Conservation (phyloP, 1,140 invertebrate genomes). For the Caenorhabditis briggsae region DNA sequence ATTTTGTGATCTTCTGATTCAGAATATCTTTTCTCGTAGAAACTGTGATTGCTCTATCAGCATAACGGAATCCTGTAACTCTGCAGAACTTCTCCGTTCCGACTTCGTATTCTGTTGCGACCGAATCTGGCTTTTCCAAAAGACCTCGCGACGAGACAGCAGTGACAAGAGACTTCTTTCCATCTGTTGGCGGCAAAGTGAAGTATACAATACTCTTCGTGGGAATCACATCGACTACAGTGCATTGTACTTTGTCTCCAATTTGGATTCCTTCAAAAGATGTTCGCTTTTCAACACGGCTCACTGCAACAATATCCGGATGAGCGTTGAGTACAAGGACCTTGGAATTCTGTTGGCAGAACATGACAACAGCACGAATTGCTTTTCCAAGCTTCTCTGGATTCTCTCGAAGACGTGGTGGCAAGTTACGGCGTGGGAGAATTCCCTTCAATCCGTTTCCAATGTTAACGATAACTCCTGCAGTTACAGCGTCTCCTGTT, state of each 20-base stretch:
- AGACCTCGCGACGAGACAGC: slow-evolving; percentile 67
- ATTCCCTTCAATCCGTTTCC: slow-evolving; percentile 73
- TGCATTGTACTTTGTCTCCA: slow-evolving; percentile 69
- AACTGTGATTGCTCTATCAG: slow-evolving; percentile 72
- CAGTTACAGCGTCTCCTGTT: slow-evolving; percentile 51
- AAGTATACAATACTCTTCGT: slow-evolving; percentile 70
- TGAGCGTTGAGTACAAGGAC: slow-evolving; percentile 73
- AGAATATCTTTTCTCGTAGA: slow-evolving; percentile 70
- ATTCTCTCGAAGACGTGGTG: slow-evolving; percentile 70
- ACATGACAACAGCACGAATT: slow-evolving; percentile 67
- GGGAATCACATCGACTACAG: slow-evolving; percentile 62
- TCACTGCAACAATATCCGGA: slow-evolving; percentile 74
- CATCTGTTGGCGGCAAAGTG: slow-evolving; percentile 56
- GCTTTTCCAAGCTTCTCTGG: slow-evolving; percentile 50
- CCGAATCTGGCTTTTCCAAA: slow-evolving; percentile 63
- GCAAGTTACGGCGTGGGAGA: slow-evolving; percentile 68
- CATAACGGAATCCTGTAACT: slow-evolving; percentile 67
- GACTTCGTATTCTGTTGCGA: slow-evolving; percentile 67
- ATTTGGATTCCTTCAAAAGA: slow-evolving; percentile 67
- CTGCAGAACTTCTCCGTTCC: slow-evolving; percentile 71
- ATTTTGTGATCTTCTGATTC: slow-evolving; percentile 66
- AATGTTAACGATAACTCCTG: slow-evolving; percentile 70
- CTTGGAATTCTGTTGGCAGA: slow-evolving; percentile 73
- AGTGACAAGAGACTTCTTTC: slow-evolving; percentile 68
- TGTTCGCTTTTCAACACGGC: slow-evolving; percentile 68